Evolutionary conservation across 2,797 vertebrate species (phyloP).

Genomic region (Balearica regulorum): DNA sequence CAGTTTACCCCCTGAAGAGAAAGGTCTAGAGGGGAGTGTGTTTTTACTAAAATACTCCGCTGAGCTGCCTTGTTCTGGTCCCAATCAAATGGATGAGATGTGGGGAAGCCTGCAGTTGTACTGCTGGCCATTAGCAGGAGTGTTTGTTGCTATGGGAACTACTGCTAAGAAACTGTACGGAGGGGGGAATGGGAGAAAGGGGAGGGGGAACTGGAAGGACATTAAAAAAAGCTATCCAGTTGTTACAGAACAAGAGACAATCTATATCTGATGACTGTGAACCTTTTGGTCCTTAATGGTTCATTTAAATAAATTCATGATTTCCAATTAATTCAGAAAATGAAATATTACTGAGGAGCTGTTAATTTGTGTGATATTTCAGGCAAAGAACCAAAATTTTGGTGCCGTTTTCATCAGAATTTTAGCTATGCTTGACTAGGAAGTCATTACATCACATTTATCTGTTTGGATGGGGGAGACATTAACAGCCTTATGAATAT

Average conservation of each 20-base stretch:
- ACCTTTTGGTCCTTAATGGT: constrained; percentile 48
- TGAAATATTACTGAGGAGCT: constrained; percentile 77
- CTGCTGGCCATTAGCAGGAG: constrained; percentile 70
- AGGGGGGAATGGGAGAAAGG: constrained; percentile 51
- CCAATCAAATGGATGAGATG: constrained; percentile 62
- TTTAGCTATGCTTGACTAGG: constrained; percentile 88
- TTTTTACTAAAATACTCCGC: constrained; percentile 54
- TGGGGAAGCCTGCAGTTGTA: constrained; percentile 67
- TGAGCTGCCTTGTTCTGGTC: constrained; percentile 57
- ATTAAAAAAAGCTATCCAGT: constrained; percentile 65
- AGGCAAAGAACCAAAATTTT: constrained; percentile 81
- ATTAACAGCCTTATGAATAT: constrained; percentile 92
- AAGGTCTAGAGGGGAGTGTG: constrained; percentile 37
- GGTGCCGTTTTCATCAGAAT: constrained; percentile 80
- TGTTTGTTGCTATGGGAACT: constrained; percentile 78
- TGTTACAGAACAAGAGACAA: constrained; percentile 65
- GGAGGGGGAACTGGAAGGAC: constrained; percentile 49
- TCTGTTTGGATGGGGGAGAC: constrained; percentile 87
- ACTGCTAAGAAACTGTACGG: constrained; percentile 66
- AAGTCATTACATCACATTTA: constrained; percentile 90
- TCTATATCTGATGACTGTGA: constrained; percentile 47
- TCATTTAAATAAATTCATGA: constrained; percentile 70
- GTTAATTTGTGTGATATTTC: constrained; percentile 82
- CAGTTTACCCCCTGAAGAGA: constrained; percentile 59
- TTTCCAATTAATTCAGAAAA: constrained; percentile 78